Evolutionary conservation across 2,797 vertebrate genomes (phyloP).

Genomic region (Remorina albescens): DNA sequence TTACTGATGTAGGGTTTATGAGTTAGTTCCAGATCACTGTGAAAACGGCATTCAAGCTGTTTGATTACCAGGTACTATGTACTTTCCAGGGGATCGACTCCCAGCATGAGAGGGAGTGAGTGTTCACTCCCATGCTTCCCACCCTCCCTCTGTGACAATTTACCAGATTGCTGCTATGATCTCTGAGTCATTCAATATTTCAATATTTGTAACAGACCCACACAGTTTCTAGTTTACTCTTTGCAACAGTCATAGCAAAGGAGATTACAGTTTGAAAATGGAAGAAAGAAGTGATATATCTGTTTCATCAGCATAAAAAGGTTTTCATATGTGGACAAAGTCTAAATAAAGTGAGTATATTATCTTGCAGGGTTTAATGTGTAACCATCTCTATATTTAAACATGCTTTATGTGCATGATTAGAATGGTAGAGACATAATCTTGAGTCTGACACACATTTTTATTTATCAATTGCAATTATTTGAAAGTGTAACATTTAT

Average conservation of each 20-base stretch:
- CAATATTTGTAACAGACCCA: slow-evolving; percentile 63
- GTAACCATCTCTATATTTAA: slow-evolving; percentile 21
- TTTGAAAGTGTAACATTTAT: slow-evolving; percentile 21
- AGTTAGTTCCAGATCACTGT: slow-evolving; percentile 54
- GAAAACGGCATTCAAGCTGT: slow-evolving; percentile 59
- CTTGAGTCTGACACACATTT: slow-evolving; percentile 11
- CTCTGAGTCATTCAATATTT: slow-evolving; percentile 64
- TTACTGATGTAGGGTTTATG: slow-evolving; percentile 46
- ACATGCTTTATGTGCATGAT: slow-evolving; percentile 19
- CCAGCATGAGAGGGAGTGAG: slow-evolving; percentile 45
- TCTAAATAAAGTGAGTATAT: slow-evolving; percentile 16
- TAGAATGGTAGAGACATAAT: slow-evolving; percentile 8
- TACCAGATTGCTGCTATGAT: slow-evolving; percentile 66
- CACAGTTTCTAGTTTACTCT: slow-evolving; percentile 49
- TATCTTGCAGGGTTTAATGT: slow-evolving; percentile 18
- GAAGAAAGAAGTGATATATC: slow-evolving; percentile 28
- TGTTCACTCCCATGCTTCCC: slow-evolving; percentile 53
- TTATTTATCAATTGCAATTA: slow-evolving; percentile 22
- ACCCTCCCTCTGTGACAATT: slow-evolving; percentile 71
- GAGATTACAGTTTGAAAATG: slow-evolving; percentile 34
- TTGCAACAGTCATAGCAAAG: slow-evolving; percentile 40
- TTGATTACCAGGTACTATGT: slow-evolving; percentile 71
- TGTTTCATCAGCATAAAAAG: slow-evolving; percentile 39
- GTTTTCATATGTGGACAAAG: slow-evolving; percentile 15
- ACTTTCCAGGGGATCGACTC: slow-evolving; percentile 63